phyloP scores from a whole-genome alignment of 2,888 invertebrate species.

The Oscheius onirici region DNA sequence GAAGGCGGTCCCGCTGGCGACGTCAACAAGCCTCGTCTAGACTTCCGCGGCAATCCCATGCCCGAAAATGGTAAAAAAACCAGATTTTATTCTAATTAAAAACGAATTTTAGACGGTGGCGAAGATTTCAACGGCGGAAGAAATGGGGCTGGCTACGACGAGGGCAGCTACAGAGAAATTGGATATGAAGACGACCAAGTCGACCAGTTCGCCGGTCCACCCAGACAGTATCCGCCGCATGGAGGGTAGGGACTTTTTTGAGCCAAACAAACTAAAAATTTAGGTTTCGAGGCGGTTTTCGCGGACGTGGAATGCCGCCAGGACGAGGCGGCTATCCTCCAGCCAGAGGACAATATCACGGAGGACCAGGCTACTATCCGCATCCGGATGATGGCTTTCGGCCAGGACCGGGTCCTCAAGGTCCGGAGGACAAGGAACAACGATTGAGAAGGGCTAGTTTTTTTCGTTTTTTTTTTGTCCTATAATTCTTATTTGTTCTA shows the following conservation, averaged over 20 bases:
- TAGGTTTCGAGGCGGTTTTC: slow-evolving; percentile 10
- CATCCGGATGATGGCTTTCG: background rate
- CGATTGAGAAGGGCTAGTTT: slow-evolving; percentile 41
- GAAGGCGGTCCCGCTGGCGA: slow-evolving; percentile 3
- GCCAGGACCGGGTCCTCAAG: slow-evolving; percentile 26
- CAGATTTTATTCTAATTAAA: slow-evolving; percentile 29
- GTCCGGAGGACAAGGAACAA: slow-evolving; percentile 40
- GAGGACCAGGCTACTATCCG: background rate
- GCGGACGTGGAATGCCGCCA: slow-evolving; percentile 34
- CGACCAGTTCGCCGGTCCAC: background rate
- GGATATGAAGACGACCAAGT: background rate
- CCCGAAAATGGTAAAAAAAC: slow-evolving; percentile 15
- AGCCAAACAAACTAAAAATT: background rate
- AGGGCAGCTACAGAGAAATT: slow-evolving; percentile 4
- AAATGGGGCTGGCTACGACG: background rate
- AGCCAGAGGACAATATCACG: slow-evolving; percentile 30
- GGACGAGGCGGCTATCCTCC: slow-evolving; percentile 38
- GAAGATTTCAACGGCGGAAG: slow-evolving; percentile 38
- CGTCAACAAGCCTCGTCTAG: slow-evolving; percentile 1
- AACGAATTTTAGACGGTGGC: slow-evolving; percentile 31
- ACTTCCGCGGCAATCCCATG: slow-evolving; percentile 28
- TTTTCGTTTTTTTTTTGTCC: too few relatives aligned
- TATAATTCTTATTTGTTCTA: too few relatives aligned
- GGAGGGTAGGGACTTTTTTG: background rate
- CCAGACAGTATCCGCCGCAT: slow-evolving; percentile 24